Evolutionary conservation across 2,888 invertebrate genomes (phyloP), one percentile per base, ranked within the genome.

Genomic region (Scaptomyza polygonia): DNA sequence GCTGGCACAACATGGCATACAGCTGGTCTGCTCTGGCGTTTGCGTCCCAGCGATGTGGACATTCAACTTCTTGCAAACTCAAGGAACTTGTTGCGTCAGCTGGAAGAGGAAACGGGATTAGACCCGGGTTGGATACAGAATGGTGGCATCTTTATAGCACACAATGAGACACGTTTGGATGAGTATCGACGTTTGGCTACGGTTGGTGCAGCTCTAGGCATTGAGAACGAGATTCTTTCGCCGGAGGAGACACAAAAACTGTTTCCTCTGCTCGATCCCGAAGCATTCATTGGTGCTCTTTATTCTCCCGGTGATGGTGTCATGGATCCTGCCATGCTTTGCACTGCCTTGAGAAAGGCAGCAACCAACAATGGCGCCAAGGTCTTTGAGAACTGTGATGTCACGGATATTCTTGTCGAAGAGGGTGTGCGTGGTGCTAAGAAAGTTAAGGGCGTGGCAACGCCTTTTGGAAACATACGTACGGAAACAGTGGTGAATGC

Each of bases 101-200:
- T 97, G 54, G 96, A 97, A 90, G 91, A 94, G 51, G 97, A 98
- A 91, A 96, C 95, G 0, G 97, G 95, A 0, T 92, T 96, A 9
- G 93, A 96, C 91, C 95, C 97, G 0, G 97, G 97, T 0, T 98
- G 96, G 95, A 95, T 95, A 78, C 95, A 96, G 90, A 97, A 97
- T 92, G 98, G 98, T 3, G 97, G 97, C 40, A 93, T 98, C 83
- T 97, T 97, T 90, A 96, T 97, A 77, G 97, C 97, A 5, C 94
- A 94, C 84, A 94, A 93, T 51, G 93, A 94, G 95, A 94, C 95
- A 64, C 93, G 98, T 52, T 92, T 97, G 72, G 95, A 96, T 90
- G 97, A 98, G 92, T 97, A 97, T 90, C 94, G 95, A 90, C 93
- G 97, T 25, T 91, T 97, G 34, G 94, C 96, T 54, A 96, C 96